phyloP scores from a whole-genome alignment of 2,888 invertebrate species.

The Apoderus coryli region DNA sequence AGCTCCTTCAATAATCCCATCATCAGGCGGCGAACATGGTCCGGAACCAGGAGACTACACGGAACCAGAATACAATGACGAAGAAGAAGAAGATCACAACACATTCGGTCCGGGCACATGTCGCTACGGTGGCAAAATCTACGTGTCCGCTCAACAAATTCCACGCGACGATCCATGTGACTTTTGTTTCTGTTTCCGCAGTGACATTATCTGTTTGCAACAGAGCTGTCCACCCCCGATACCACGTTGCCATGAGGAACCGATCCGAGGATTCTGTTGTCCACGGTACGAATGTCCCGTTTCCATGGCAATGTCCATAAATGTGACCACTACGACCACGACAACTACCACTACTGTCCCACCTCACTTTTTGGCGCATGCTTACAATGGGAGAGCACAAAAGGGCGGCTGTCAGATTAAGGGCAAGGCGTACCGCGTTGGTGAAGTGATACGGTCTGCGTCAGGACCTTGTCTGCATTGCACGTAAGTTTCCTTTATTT shows the following conservation, averaged over 20 bases:
- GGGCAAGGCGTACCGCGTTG: constrained; percentile 72
- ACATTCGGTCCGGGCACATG: constrained; percentile 81
- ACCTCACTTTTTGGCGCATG: constrained; percentile 68
- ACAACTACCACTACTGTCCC: constrained; percentile 76
- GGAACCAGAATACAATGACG: constrained; percentile 44
- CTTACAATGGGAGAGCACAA: constrained; percentile 59
- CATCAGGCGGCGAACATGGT: too few relatives aligned
- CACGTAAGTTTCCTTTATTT: constrained; percentile 54
- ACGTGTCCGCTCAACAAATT: constrained; percentile 89
- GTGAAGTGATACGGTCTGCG: constrained; percentile 69
- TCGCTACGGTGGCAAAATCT: constrained; percentile 81
- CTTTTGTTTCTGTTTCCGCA: constrained; percentile 94
- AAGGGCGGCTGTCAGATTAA: constrained; percentile 74
- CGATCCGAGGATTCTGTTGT: constrained; percentile 88
- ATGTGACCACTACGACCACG: constrained; percentile 75
- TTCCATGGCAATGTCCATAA: constrained; percentile 68
- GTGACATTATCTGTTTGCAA: constrained; percentile 88
- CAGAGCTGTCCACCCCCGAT: constrained; percentile 93
- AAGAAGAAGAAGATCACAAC: constrained; percentile 62
- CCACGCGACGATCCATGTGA: constrained; percentile 90
- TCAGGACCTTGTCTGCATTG: constrained; percentile 90
- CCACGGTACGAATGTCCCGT: constrained; percentile 89
- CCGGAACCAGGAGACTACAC: constrained; percentile 29
- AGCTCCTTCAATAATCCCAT: too few relatives aligned
- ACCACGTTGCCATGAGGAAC: constrained; percentile 80